phyloP scores from a whole-genome alignment of 2,797 vertebrate genomes.

The Periophthalmus magnuspinnatus region DNA sequence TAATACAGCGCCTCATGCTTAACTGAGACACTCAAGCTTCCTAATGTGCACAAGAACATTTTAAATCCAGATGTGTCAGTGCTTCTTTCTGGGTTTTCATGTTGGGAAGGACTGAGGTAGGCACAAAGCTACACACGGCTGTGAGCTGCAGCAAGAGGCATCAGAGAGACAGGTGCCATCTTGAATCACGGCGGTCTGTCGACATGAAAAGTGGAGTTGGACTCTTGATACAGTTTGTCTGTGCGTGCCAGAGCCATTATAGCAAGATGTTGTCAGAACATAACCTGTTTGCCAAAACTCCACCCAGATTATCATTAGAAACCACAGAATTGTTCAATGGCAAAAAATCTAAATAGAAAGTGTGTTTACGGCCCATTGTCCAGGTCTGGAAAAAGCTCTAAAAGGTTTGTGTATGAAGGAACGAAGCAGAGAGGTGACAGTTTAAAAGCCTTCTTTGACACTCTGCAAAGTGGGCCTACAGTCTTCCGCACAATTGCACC shows the following conservation, averaged over 20 bases:
- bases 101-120: constrained; percentile 44
- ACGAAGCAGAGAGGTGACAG: constrained; percentile 74
- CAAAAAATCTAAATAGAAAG: constrained; percentile 37
- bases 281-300: constrained; percentile 5
- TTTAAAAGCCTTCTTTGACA: constrained; percentile 80
- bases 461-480: constrained; percentile 68
- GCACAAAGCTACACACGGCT: constrained; percentile 46
- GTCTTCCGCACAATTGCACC: constrained; percentile 80
- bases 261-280: constrained; percentile 44
- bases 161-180: constrained; percentile 68
- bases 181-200: constrained; percentile 66
- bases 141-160: constrained; percentile 48
- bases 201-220: constrained; percentile 49
- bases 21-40: constrained; percentile 36
- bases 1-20: constrained; percentile 36
- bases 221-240: constrained; percentile 40
- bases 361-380: constrained; percentile 62
- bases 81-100: constrained; percentile 47
- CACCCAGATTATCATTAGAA: constrained; percentile 44
- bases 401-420: constrained; percentile 74
- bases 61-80: constrained; percentile 46
- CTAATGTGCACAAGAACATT: constrained; percentile 36
- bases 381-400: constrained; percentile 59
- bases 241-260: constrained; percentile 19
- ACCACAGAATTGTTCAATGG: constrained; percentile 31